These are phyloP conservation scores for Umimayanthus chanpuru DNA, from an alignment of 92 coral and sea anemone species.

Conservation along the genomic window DNA sequence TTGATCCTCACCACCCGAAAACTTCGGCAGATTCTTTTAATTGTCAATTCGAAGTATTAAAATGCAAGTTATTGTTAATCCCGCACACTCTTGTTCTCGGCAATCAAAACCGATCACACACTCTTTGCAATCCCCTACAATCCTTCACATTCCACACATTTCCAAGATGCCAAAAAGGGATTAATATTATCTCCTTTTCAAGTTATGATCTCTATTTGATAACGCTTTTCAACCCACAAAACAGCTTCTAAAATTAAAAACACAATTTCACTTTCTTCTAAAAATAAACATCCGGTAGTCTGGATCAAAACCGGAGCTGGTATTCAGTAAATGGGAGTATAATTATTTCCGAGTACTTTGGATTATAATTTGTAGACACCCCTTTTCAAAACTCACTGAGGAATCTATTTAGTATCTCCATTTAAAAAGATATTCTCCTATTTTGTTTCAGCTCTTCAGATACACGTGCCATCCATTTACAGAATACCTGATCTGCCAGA, in stretches of 20 bases:
- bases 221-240: too few species aligned
- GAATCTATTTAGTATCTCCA: not conserved
- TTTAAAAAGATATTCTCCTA: not conserved
- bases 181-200: not conserved
- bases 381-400: not conserved
- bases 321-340: not conserved
- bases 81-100: too few species aligned
- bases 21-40: too few species aligned
- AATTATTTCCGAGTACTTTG: not conserved
- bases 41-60: too few species aligned
- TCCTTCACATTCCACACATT: conserved; percentile 6
- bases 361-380: not conserved
- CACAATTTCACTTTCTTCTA: not conserved
- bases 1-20: too few species aligned
- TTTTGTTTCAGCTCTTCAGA: not conserved
- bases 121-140: not conserved
- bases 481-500: not conserved
- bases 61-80: too few species aligned
- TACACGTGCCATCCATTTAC: not conserved
- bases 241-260: not conserved
- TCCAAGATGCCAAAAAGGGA: not conserved
- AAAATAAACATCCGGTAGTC: not conserved
- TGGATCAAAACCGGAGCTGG: not conserved
- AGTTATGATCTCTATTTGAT: not conserved
- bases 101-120: not conserved